Conservation (phyloP, 2,113 vertebrate species). For the Aspiorhynchus laticeps region DNA sequence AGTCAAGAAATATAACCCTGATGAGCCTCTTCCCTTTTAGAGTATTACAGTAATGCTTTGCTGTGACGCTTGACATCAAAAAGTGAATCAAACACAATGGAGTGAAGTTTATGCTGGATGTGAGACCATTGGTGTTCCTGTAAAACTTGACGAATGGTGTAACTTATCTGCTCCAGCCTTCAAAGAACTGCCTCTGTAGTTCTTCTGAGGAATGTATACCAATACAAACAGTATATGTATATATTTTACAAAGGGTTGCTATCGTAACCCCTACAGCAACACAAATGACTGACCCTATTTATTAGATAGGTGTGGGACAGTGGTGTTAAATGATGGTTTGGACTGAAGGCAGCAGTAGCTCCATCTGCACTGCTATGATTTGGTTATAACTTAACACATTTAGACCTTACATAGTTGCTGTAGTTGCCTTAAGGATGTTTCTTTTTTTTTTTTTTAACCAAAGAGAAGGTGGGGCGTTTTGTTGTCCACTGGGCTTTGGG, state of each 20-base stretch:
- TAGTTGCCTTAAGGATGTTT: slow-evolving; percentile 76
- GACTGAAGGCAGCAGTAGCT: not conserved
- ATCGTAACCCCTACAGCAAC: not conserved
- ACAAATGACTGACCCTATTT: slow-evolving; percentile 3
- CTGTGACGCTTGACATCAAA: slow-evolving; percentile 36
- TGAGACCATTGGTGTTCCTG: slow-evolving; percentile 64
- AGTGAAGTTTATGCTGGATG: slow-evolving; percentile 40
- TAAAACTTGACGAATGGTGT: slow-evolving; percentile 69
- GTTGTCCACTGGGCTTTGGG: slow-evolving; percentile 44
- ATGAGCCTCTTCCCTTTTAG: not conserved
- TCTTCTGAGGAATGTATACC: slow-evolving; percentile 26
- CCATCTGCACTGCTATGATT: slow-evolving; percentile 41
- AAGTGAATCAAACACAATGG: slow-evolving; percentile 29
- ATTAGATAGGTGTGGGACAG: not conserved
- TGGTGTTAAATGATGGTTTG: slow-evolving; percentile 10
- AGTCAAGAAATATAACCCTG: not conserved
- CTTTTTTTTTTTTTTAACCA: slow-evolving; percentile 69
- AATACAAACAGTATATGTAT: not conserved
- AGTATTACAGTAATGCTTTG: slow-evolving; percentile 7
- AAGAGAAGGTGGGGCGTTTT: slow-evolving; percentile 63
- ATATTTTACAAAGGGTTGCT: slow-evolving; percentile 14
- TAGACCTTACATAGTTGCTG: slow-evolving; percentile 67
- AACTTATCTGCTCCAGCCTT: slow-evolving; percentile 60
- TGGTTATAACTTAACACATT: slow-evolving; percentile 66
- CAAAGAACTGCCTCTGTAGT: not conserved